A percentile compares a stretch with the other conserved stretches of the same genome.
These are phyloP conservation scores for Pangasius krempfi DNA, from an alignment of 2,797 vertebrate genomes.

Conservation along the genomic window DNA sequence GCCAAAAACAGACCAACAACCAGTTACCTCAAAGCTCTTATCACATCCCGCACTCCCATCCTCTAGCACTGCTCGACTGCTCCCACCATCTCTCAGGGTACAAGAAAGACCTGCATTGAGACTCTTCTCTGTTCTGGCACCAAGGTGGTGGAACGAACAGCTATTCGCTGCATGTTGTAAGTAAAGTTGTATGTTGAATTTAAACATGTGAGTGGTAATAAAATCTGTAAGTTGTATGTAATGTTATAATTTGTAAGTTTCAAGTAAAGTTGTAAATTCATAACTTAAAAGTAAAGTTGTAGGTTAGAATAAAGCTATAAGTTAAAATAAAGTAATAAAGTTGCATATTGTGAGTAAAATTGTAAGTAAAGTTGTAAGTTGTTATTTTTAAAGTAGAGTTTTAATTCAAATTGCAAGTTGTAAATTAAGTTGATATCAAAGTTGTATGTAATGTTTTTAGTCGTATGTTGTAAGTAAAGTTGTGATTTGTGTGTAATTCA, in stretches of 20 bases:
- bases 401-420: neutral
- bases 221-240: neutral
- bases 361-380: neutral
- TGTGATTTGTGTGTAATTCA: too few relatives aligned
- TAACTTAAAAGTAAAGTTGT: neutral
- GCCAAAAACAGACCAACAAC: too few relatives aligned
- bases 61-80: too few relatives aligned
- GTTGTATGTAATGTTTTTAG: too few relatives aligned
- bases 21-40: too few relatives aligned
- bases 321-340: neutral
- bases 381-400: neutral
- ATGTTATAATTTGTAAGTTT: neutral
- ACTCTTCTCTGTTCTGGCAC: too few relatives aligned
- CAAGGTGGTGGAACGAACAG: too few relatives aligned
- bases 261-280: neutral
- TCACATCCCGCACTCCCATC: too few relatives aligned
- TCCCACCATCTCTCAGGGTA: too few relatives aligned
- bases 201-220: neutral
- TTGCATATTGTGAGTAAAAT: neutral
- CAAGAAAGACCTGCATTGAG: too few relatives aligned
- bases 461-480: neutral
- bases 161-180: neutral
- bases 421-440: too few relatives aligned
- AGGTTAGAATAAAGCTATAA: neutral
- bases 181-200: neutral